phyloP scores from a whole-genome alignment of 1,140 invertebrate species.

The Neodiprion pinetum region DNA sequence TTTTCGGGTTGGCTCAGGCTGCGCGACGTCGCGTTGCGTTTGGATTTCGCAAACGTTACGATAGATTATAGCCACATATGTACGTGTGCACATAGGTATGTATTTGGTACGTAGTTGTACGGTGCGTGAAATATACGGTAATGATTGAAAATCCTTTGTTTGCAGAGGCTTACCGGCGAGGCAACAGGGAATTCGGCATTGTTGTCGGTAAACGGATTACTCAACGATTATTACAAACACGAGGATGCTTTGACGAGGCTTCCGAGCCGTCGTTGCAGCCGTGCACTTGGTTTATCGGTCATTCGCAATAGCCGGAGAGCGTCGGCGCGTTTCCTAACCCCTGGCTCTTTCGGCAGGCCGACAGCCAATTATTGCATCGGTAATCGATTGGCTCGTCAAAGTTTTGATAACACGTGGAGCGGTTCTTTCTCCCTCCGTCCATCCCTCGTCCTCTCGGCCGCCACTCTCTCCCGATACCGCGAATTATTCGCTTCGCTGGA shows the following conservation, averaged over 20 bases:
- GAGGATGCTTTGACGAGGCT: slow-evolving; percentile 45
- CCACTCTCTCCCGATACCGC: slow-evolving; percentile 33
- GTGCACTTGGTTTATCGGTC: slow-evolving; percentile 46
- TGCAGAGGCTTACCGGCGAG: background rate
- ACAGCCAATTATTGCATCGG: slow-evolving; percentile 48
- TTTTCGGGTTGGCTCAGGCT: background rate
- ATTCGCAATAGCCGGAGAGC: slow-evolving; percentile 37
- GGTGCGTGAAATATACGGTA: background rate
- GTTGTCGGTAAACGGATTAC: slow-evolving; percentile 47
- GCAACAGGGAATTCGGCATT: slow-evolving; percentile 40
- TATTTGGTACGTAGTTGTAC: too few relatives aligned
- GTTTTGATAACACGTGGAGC: slow-evolving; percentile 51
- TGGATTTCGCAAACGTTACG: background rate
- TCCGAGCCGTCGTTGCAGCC: too few relatives aligned
- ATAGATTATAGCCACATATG: background rate
- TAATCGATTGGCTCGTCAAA: slow-evolving; percentile 53
- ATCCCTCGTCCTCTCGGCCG: slow-evolving; percentile 18
- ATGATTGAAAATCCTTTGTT: slow-evolving; percentile 8
- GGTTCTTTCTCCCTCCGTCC: slow-evolving; percentile 30
- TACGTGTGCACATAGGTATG: too few relatives aligned
- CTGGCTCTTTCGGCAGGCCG: background rate
- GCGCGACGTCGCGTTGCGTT: too few relatives aligned
- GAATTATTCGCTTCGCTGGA: slow-evolving; percentile 63
- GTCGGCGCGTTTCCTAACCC: background rate
- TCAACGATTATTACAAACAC: slow-evolving; percentile 40